These are phyloP conservation scores for Limnephilus marmoratus DNA, from an alignment of 2,888 invertebrate species.

Conservation along the genomic window DNA sequence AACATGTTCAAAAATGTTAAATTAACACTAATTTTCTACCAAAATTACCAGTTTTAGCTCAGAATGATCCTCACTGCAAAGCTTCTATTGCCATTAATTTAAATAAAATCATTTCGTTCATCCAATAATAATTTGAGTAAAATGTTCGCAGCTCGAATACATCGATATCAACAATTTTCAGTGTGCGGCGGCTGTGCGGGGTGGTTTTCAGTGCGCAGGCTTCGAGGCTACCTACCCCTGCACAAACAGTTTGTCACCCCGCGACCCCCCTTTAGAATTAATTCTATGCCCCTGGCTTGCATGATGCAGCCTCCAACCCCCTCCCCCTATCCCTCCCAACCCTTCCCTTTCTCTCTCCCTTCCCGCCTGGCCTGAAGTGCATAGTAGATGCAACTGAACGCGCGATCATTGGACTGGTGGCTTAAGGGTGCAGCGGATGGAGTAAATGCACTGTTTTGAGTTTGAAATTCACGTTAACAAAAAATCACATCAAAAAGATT, in stretches of 20 bases:
- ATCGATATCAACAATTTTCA: slow-evolving; percentile 16
- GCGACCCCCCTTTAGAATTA: slow-evolving; percentile 34
- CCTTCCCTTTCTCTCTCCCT: not conserved
- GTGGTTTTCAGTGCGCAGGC: slow-evolving; percentile 36
- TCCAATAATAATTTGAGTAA: not conserved
- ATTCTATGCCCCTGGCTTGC: slow-evolving; percentile 33
- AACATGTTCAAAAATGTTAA: not conserved
- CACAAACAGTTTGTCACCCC: slow-evolving; percentile 42
- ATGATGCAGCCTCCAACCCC: slow-evolving; percentile 27
- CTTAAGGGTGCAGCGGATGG: not conserved
- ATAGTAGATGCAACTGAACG: slow-evolving; percentile 31
- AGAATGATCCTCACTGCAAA: not conserved
- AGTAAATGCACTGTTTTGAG: not conserved
- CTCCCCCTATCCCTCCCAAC: not conserved
- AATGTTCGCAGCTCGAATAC: not conserved
- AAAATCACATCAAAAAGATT: not conserved
- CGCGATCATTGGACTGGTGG: slow-evolving; percentile 23
- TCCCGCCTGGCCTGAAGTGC: not conserved
- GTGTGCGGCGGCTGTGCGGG: not conserved
- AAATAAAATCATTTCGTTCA: not conserved
- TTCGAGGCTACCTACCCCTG: slow-evolving; percentile 16
- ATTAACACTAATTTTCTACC: not conserved
- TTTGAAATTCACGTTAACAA: not conserved
- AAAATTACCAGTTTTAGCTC: not conserved
- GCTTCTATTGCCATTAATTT: not conserved